Conservation (phyloP, 1,140 invertebrate genomes). For the Papilio glaucus region DNA sequence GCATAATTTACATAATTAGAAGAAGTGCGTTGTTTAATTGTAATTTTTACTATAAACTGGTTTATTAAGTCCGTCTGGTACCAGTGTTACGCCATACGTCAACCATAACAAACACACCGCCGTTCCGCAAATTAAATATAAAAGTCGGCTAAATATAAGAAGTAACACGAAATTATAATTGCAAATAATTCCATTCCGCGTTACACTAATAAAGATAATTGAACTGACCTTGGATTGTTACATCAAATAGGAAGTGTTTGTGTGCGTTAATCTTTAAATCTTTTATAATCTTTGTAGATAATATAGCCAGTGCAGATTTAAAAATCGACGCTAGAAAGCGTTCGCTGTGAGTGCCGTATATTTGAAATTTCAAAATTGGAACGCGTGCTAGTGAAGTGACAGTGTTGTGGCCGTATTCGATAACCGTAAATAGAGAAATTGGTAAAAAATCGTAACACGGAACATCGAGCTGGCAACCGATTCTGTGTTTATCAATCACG, state of each 20-base stretch:
- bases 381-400: slow-evolving; percentile 32
- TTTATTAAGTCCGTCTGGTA: slow-evolving; percentile 26
- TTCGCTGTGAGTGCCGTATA: background rate
- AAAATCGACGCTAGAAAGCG: slow-evolving; percentile 19
- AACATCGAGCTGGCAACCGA: slow-evolving; percentile 13
- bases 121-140: slow-evolving; percentile 35
- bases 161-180: slow-evolving; percentile 37
- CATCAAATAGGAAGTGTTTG: slow-evolving; percentile 33
- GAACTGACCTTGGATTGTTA: slow-evolving; percentile 36
- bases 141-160: slow-evolving; percentile 31
- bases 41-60: slow-evolving; percentile 29
- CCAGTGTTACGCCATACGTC: slow-evolving; percentile 36
- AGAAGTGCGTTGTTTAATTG: slow-evolving; percentile 26
- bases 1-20: slow-evolving; percentile 34
- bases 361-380: slow-evolving; percentile 26
- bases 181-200: slow-evolving; percentile 37
- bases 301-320: background rate
- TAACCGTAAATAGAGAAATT: slow-evolving; percentile 35
- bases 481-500: slow-evolving; percentile 30
- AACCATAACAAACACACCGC: slow-evolving; percentile 31
- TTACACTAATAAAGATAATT: slow-evolving; percentile 35
- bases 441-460: slow-evolving; percentile 27
- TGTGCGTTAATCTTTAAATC: slow-evolving; percentile 25
- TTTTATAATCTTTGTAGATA: slow-evolving; percentile 27
- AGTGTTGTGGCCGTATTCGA: slow-evolving; percentile 16